A percentile compares a stretch with the other conserved stretches of the same genome.
phyloP scores from a whole-genome alignment of 2,113 vertebrate genomes.

The Romanogobio albipinnatus region DNA sequence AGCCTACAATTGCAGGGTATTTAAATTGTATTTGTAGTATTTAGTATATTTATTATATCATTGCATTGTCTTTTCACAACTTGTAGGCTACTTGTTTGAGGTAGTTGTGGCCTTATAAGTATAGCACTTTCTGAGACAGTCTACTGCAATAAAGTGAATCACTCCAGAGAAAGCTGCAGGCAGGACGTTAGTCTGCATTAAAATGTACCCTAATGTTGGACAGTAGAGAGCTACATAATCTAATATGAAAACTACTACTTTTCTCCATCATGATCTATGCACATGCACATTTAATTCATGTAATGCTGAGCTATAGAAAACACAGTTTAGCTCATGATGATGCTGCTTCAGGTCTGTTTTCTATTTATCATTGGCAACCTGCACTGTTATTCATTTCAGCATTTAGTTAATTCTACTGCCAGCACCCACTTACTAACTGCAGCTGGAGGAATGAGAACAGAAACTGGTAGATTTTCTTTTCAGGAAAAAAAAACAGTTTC shows the following conservation, averaged over 20 bases:
- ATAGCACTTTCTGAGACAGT: conserved; percentile 25
- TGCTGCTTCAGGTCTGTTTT: conserved; percentile 45
- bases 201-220: not conserved
- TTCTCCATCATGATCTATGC: conserved; percentile 3
- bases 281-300: conserved; percentile 12
- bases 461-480: conserved; percentile 24
- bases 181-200: not conserved
- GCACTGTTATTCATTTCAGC: conserved; percentile 36
- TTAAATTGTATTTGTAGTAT: too few relatives aligned
- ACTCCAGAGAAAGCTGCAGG: conserved; percentile 20
- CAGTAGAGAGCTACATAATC: not conserved
- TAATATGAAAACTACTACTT: not conserved
- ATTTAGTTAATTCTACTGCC: conserved; percentile 35
- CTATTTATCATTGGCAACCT: conserved; percentile 52
- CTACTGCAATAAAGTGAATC: not conserved
- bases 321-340: not conserved
- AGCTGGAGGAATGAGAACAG: not conserved
- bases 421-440: conserved; percentile 23
- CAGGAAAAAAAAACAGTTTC: not conserved
- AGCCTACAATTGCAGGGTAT: too few relatives aligned
- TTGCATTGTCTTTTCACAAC: not conserved
- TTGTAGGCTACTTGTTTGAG: conserved; percentile 41
- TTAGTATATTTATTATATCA: too few relatives aligned
- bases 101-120: conserved; percentile 41
- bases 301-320: conserved; percentile 8